These are phyloP conservation scores for Centrocercus urophasianus DNA, from an alignment of 2,113 vertebrate genomes.

Conservation along the genomic window DNA sequence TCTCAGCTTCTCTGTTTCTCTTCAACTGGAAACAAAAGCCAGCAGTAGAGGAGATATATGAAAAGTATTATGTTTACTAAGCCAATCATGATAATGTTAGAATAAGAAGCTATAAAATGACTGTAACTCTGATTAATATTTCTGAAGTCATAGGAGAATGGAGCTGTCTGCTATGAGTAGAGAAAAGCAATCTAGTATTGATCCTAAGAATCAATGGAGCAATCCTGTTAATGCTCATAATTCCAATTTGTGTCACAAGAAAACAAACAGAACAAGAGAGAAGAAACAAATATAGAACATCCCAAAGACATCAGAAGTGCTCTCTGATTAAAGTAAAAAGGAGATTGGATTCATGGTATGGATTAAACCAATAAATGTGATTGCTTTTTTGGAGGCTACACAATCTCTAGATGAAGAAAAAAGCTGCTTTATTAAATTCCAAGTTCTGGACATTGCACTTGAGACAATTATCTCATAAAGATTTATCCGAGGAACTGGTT, in stretches of 20 bases:
- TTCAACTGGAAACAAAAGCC: background rate
- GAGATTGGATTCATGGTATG: background rate
- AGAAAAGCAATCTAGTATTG: background rate
- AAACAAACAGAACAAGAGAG: background rate
- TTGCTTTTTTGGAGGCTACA: background rate
- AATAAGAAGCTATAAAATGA: background rate
- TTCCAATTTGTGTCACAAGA: background rate
- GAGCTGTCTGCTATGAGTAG: background rate
- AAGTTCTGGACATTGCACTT: background rate
- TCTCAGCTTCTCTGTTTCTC: background rate
- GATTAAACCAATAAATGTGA: background rate
- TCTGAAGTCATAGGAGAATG: background rate
- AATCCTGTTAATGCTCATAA: background rate
- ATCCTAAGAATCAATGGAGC: background rate
- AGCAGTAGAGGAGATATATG: background rate
- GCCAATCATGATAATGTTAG: background rate
- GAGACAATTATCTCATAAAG: background rate
- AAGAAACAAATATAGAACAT: background rate
- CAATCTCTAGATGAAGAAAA: background rate
- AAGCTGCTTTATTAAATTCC: background rate
- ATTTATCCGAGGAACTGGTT: background rate
- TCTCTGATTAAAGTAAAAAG: background rate
- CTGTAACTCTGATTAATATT: background rate
- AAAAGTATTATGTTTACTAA: background rate
- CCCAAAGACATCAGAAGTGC: background rate